Evolutionary conservation across 2,113 vertebrate species (phyloP).

Genomic region (Eublepharis macularius): DNA sequence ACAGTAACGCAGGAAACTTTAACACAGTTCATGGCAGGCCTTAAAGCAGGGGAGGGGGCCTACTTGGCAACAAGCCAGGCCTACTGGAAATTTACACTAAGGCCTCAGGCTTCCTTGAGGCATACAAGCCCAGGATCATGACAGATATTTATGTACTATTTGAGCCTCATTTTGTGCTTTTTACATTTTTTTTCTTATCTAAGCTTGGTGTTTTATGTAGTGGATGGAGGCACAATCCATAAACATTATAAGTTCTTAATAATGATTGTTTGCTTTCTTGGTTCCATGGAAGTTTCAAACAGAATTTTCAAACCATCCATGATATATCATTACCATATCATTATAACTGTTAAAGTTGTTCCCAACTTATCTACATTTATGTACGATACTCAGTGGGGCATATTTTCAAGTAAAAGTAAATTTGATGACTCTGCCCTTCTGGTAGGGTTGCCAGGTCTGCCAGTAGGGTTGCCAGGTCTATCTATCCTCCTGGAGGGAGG

Average conservation of each 20-base stretch:
- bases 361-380: neutral
- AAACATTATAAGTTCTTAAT: neutral
- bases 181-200: neutral
- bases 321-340: neutral
- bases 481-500: too few relatives aligned
- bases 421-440: neutral
- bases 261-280: neutral
- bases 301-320: neutral
- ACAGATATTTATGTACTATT: neutral
- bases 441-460: too few relatives aligned
- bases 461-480: too few relatives aligned
- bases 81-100: too few relatives aligned
- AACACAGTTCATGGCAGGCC: too few relatives aligned
- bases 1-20: too few relatives aligned
- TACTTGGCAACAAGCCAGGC: too few relatives aligned
- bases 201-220: neutral
- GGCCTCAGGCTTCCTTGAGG: too few relatives aligned
- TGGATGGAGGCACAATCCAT: neutral
- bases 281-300: neutral
- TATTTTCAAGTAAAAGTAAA: neutral
- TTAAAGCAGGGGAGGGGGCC: too few relatives aligned
- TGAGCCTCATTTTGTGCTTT: neutral
- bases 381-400: too few relatives aligned
- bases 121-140: too few relatives aligned
- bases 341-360: neutral